Evolutionary conservation across 1,140 invertebrate genomes (phyloP).

Genomic region (Agrypnia vestita): DNA sequence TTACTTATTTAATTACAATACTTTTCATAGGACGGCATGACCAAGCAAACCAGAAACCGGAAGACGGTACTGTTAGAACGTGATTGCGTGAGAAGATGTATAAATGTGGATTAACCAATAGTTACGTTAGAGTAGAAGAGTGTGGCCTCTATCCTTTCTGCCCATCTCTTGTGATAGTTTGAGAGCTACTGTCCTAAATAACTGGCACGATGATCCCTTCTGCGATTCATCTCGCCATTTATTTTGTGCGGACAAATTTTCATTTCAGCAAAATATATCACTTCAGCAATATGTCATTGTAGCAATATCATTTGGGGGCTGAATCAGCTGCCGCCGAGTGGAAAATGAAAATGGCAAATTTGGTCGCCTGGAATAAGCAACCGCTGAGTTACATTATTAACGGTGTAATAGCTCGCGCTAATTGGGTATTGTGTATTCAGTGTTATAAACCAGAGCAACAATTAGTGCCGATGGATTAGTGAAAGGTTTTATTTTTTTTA

Average conservation of each 20-base stretch:
- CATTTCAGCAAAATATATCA: neutral
- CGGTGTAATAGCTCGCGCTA: neutral
- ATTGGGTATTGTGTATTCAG: neutral
- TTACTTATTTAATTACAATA: too few relatives aligned
- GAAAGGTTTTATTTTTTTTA: too few relatives aligned
- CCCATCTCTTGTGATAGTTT: too few relatives aligned
- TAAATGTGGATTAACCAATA: too few relatives aligned
- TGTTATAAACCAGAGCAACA: too few relatives aligned
- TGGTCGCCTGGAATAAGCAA: neutral
- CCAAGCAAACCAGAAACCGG: too few relatives aligned
- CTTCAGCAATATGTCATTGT: neutral
- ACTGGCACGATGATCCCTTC: neutral
- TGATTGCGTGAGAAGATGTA: too few relatives aligned
- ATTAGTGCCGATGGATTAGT: too few relatives aligned
- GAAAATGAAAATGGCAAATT: slow-evolving; percentile 17
- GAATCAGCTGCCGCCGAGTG: neutral
- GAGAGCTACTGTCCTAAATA: neutral
- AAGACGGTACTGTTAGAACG: too few relatives aligned
- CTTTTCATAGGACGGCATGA: too few relatives aligned
- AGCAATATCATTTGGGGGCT: neutral
- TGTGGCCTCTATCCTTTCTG: too few relatives aligned
- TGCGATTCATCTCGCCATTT: neutral
- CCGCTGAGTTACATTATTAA: neutral
- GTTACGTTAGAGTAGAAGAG: too few relatives aligned
- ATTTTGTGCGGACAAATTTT: neutral